These are phyloP conservation scores for Rachycentron canadum DNA, from an alignment of 2,797 vertebrate species.

Conservation along the genomic window DNA sequence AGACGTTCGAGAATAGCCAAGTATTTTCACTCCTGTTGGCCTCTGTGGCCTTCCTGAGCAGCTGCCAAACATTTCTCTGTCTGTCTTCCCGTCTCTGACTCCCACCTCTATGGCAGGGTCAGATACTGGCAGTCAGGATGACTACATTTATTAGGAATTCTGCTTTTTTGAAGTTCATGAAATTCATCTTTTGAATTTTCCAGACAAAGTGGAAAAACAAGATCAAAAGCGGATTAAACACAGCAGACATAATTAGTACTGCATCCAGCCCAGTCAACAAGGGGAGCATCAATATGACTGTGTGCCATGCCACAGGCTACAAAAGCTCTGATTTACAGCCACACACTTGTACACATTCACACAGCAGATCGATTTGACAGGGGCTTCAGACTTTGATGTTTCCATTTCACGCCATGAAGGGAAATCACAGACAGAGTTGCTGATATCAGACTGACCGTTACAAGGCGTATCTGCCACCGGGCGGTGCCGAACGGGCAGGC, in stretches of 20 bases:
- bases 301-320: not conserved
- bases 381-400: slow-evolving; percentile 58
- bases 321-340: slow-evolving; percentile 13
- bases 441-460: slow-evolving; percentile 49
- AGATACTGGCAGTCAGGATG: slow-evolving; percentile 1
- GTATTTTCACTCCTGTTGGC: slow-evolving; percentile 59
- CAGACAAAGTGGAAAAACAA: slow-evolving; percentile 3
- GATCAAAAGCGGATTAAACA: slow-evolving; percentile 1
- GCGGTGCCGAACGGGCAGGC: slow-evolving; percentile 10
- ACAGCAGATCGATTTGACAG: slow-evolving; percentile 53
- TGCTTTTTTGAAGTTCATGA: not conserved
- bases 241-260: slow-evolving; percentile 1
- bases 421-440: slow-evolving; percentile 40
- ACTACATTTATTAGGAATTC: not conserved
- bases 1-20: slow-evolving; percentile 73
- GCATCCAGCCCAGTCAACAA: slow-evolving; percentile 16
- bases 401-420: slow-evolving; percentile 51
- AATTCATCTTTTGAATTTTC: not conserved
- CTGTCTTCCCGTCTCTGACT: slow-evolving; percentile 33
- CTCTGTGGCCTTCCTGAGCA: slow-evolving; percentile 57
- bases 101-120: slow-evolving; percentile 14
- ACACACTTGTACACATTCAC: slow-evolving; percentile 25
- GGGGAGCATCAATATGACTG: not conserved
- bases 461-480: slow-evolving; percentile 27
- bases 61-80: slow-evolving; percentile 61